Evolutionary conservation across 2,797 vertebrate species (phyloP), one percentile per base, ranked within the genome.

Genomic region (Catostomus latipinnis): DNA sequence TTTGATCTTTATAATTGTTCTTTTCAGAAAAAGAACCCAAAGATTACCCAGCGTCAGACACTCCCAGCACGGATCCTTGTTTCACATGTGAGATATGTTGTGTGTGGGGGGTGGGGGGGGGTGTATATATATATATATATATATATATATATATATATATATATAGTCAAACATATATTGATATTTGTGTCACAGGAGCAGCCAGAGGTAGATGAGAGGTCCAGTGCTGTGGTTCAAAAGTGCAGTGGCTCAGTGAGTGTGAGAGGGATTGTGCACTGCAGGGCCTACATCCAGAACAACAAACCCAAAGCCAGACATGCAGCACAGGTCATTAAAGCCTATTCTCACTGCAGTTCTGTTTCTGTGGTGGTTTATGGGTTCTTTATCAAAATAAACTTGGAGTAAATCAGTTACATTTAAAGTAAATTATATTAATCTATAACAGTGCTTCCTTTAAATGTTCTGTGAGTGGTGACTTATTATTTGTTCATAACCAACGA

Each of bases 271-370:
- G 90, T 99, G 78, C 95, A 94, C 67, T 94, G 96, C 88, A 94
- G 94, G 92, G 96, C 95, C 61, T 97, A 96, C 74, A 0, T 98
- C 10, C 95, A 97, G 79, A 94, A 88, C 93, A 96, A 91, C 91
- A 99, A 95, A 85, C 94, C 96, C 22, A 98, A 93, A 89, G 94
- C 94, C 60, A 95, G 92, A 86, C 94, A 96, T 54, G 96, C 94
- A 5, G 66, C 96, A 56, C 96, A 96, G 96, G 98, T 98, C 93
- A 53, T 82, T 0, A 53, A 66, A n/a, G 45, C 16, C 14, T 53
- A 7, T 5, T 50, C 2, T 11, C 14, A 9, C 10, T 61, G 0
- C 8, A 22, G 13, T n/a, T 56, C 13, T 0, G n/a, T 53, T 53
- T 53, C 11, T 53, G 52, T 53, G 52, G 10, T 53, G 6, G 11